Conservation (phyloP, 2,888 invertebrate species). For the Callyntrura sp. region DNA sequence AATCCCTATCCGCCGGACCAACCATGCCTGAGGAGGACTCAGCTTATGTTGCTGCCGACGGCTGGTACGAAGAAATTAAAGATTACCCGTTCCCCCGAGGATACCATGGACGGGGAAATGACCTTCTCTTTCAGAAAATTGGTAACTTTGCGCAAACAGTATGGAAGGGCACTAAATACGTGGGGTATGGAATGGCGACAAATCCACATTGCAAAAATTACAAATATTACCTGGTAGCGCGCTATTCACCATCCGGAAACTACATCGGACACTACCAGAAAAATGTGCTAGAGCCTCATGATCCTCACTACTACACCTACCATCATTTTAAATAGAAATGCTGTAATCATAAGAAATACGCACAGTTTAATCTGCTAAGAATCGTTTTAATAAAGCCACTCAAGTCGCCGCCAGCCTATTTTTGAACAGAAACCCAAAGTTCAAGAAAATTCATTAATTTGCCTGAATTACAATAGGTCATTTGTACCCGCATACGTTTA, state of each 20-base stretch:
- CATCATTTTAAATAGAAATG: slow-evolving; percentile 31
- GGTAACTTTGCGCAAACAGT: slow-evolving; percentile 71
- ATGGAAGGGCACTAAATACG: slow-evolving; percentile 59
- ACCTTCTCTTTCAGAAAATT: slow-evolving; percentile 32
- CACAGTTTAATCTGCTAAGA: background rate
- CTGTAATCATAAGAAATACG: background rate
- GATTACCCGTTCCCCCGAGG: slow-evolving; percentile 69
- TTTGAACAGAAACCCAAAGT: background rate
- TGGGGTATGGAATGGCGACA: slow-evolving; percentile 58
- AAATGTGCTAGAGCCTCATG: slow-evolving; percentile 59
- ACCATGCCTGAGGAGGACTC: slow-evolving; percentile 41
- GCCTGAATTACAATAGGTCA: background rate
- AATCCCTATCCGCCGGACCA: slow-evolving; percentile 36
- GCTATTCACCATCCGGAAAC: slow-evolving; percentile 65
- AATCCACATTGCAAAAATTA: slow-evolving; percentile 42
- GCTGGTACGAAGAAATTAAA: slow-evolving; percentile 69
- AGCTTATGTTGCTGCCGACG: slow-evolving; percentile 52
- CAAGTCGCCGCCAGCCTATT: background rate
- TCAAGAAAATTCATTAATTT: background rate
- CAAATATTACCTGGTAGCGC: slow-evolving; percentile 32
- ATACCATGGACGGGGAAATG: slow-evolving; percentile 19
- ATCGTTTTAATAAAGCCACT: background rate
- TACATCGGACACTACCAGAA: slow-evolving; percentile 13
- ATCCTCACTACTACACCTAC: background rate
- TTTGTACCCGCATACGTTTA: no score